Conservation (phyloP, 2,113 vertebrate species). For the Laterallus jamaicensis region DNA sequence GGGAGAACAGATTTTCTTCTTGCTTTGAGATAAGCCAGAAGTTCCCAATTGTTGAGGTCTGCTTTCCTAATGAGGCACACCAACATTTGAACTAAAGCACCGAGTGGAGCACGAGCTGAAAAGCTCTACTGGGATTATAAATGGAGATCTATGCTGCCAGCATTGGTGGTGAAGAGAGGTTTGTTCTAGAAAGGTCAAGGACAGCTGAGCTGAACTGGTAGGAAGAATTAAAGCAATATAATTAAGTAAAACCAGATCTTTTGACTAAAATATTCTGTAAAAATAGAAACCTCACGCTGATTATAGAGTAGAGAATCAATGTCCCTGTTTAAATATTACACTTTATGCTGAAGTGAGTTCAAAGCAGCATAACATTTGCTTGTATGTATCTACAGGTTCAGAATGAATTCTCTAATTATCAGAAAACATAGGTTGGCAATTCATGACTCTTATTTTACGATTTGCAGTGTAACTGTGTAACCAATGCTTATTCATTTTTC, state of each 20-base stretch:
- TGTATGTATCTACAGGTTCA: background rate
- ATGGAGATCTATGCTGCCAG: background rate
- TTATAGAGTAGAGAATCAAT: background rate
- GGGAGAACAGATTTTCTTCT: conserved; percentile 20
- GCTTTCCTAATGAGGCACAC: background rate
- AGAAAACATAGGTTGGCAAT: background rate
- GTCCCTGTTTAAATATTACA: background rate
- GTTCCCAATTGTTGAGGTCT: background rate
- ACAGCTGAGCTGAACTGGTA: background rate
- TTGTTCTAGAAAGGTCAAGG: background rate
- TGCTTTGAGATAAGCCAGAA: background rate
- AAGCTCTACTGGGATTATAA: background rate
- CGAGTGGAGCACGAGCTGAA: background rate
- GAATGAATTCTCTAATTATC: background rate
- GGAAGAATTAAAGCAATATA: background rate
- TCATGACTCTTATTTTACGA: background rate
- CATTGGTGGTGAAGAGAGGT: background rate
- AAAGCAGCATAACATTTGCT: background rate
- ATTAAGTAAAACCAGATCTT: background rate
- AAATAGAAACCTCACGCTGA: background rate
- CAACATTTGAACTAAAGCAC: background rate
- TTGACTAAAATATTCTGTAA: background rate
- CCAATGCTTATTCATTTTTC: background rate
- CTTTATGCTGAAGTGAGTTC: background rate
- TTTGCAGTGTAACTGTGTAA: background rate